A percentile compares a stretch with the other conserved stretches of the same genome.
Evolutionary conservation across 2,888 invertebrate genomes (phyloP).

Genomic region (Dynastes tityus): DNA sequence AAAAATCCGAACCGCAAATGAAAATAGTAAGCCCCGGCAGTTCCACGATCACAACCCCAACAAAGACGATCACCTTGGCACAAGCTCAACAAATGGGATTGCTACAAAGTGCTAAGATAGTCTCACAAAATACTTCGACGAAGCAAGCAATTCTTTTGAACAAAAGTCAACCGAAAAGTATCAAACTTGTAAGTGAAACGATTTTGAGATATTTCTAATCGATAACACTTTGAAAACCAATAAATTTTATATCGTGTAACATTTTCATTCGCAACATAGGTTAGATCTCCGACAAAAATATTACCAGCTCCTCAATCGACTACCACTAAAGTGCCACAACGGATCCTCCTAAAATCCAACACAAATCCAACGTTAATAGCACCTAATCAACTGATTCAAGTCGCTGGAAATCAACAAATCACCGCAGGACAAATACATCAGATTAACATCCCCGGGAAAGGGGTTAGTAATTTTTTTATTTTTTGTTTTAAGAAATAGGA

Average conservation of each 20-base stretch:
- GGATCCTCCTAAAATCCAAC: constrained; percentile 73
- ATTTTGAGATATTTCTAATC: not conserved
- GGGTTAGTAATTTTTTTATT: constrained; percentile 70
- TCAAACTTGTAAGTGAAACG: constrained; percentile 67
- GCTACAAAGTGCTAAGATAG: constrained; percentile 71
- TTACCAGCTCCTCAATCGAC: constrained; percentile 75
- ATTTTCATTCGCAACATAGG: constrained; percentile 48
- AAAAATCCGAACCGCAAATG: constrained; percentile 59
- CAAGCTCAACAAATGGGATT: constrained; percentile 79
- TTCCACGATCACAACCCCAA: constrained; percentile 65
- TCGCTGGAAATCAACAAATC: constrained; percentile 67
- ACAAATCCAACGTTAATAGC: constrained; percentile 68
- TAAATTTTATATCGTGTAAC: too few relatives aligned
- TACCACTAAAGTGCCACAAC: constrained; percentile 69
- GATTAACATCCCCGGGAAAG: constrained; percentile 82
- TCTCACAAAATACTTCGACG: constrained; percentile 69
- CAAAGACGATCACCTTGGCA: constrained; percentile 78
- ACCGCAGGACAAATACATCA: constrained; percentile 76
- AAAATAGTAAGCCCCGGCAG: constrained; percentile 58
- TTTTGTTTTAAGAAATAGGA: not conserved
- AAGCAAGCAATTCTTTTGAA: constrained; percentile 70
- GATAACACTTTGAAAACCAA: too few relatives aligned
- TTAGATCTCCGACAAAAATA: constrained; percentile 82
- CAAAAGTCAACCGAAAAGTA: constrained; percentile 65
- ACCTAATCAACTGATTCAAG: constrained; percentile 66